A percentile compares a stretch with the other conserved stretches of the same genome.
Conservation (phyloP, 1,140 invertebrate genomes). For the Hyles vespertilio region DNA sequence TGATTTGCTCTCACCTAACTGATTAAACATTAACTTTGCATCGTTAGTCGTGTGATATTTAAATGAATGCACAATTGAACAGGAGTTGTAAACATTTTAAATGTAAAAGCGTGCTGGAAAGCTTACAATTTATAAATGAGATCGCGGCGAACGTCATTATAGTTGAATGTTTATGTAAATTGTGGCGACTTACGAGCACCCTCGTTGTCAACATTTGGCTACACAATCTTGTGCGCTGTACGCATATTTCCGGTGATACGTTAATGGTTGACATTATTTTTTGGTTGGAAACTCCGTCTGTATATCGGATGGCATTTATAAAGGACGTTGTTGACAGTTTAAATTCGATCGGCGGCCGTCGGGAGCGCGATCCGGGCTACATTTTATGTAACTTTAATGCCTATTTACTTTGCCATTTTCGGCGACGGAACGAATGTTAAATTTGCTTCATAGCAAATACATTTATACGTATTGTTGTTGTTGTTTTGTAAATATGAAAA, state of each 20-base stretch:
- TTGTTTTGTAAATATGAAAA: too few relatives aligned
- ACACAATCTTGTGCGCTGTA: conserved; percentile 1
- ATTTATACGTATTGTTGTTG: too few relatives aligned
- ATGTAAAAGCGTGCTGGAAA: too few relatives aligned
- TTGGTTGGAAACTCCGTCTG: conserved; percentile 7
- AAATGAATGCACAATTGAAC: too few relatives aligned
- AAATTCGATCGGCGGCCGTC: conserved; percentile 47
- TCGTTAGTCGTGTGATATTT: too few relatives aligned
- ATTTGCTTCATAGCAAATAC: too few relatives aligned
- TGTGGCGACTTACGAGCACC: not conserved
- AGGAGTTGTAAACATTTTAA: too few relatives aligned
- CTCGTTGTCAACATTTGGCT: not conserved
- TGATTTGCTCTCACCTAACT: too few relatives aligned
- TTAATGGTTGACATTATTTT: conserved; percentile 45
- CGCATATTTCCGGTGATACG: conserved; percentile 31
- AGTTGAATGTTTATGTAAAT: too few relatives aligned
- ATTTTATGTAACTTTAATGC: conserved; percentile 49
- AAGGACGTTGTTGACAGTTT: conserved; percentile 43
- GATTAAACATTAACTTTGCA: too few relatives aligned
- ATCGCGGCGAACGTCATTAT: too few relatives aligned
- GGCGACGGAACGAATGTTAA: conserved; percentile 17
- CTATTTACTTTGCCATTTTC: conserved; percentile 36
- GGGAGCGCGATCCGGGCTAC: conserved; percentile 39
- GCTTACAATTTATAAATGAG: too few relatives aligned
- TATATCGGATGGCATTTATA: conserved; percentile 17